Conservation (phyloP, 2,888 invertebrate species). For the Pantelozetes paolii region DNA sequence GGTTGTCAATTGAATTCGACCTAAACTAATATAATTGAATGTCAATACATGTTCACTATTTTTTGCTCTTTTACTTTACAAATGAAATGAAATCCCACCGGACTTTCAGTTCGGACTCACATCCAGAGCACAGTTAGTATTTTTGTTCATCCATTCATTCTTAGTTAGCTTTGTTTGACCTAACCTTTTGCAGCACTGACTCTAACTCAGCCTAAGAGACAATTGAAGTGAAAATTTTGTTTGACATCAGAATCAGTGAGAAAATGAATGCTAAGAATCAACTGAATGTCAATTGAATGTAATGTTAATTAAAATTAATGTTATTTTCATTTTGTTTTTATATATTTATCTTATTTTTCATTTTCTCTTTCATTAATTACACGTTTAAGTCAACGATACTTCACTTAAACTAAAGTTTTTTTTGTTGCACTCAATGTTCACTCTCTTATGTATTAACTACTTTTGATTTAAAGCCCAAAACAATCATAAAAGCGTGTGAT, state of each 20-base stretch:
- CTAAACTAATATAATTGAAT: conserved; percentile 28
- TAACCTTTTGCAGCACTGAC: too few species aligned
- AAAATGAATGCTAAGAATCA: not conserved
- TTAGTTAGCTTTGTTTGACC: conserved; percentile 2
- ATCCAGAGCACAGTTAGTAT: not conserved
- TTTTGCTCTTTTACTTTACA: not conserved
- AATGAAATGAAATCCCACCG: not conserved
- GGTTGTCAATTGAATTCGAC: conserved; percentile 29
- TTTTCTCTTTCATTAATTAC: not conserved
- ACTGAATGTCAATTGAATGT: not conserved
- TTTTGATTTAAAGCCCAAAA: not conserved
- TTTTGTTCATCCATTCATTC: not conserved
- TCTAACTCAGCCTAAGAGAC: not conserved
- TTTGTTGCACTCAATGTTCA: not conserved
- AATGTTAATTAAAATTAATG: conserved; percentile 25
- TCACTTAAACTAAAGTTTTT: not conserved
- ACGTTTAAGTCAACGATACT: conserved; percentile 1
- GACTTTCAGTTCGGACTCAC: not conserved
- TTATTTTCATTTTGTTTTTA: not conserved
- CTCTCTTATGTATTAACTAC: not conserved
- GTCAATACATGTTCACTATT: conserved; percentile 29
- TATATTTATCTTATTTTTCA: not conserved
- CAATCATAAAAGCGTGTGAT: not conserved
- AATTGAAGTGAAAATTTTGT: not conserved
- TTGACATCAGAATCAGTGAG: not conserved